A percentile compares a stretch with the other conserved stretches of the same genome.
Evolutionary conservation across 1,140 invertebrate genomes (phyloP).

Genomic region (Ceratosolen solmsi): DNA sequence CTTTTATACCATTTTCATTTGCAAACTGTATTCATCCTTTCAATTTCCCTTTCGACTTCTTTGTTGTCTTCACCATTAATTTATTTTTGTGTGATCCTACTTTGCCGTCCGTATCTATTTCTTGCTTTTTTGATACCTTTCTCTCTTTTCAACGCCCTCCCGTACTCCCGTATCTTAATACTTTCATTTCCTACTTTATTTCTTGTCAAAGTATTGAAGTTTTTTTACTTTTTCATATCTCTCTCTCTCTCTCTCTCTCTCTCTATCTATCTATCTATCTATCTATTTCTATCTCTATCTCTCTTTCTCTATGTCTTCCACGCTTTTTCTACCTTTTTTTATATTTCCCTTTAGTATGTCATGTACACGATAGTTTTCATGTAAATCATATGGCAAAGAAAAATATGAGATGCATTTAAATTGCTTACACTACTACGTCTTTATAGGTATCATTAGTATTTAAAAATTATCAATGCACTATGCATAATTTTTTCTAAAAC

Average conservation of each 20-base stretch:
- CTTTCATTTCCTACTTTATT: conserved; percentile 35
- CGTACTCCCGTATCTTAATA: background rate
- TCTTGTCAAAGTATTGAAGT: background rate
- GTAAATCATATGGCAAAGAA: no score
- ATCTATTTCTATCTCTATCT: background rate
- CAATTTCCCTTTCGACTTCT: conserved; percentile 28
- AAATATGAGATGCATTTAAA: no score
- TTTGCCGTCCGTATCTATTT: conserved; percentile 19
- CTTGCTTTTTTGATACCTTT: conserved; percentile 7
- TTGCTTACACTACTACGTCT: no score
- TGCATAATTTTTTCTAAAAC: no score
- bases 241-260: background rate
- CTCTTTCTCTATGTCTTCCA: background rate
- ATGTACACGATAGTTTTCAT: background rate
- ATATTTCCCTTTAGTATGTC: background rate
- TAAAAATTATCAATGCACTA: no score
- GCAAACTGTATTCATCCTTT: conserved; percentile 16
- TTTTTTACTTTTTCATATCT: background rate
- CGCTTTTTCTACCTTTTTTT: background rate
- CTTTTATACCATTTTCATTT: background rate
- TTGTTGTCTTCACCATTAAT: background rate
- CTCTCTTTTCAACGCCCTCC: background rate
- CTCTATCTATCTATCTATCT: no score
- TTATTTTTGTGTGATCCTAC: background rate
- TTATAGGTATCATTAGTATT: no score